Evolutionary conservation across 2,797 vertebrate genomes (phyloP).

Genomic region (Melopsittacus undulatus): DNA sequence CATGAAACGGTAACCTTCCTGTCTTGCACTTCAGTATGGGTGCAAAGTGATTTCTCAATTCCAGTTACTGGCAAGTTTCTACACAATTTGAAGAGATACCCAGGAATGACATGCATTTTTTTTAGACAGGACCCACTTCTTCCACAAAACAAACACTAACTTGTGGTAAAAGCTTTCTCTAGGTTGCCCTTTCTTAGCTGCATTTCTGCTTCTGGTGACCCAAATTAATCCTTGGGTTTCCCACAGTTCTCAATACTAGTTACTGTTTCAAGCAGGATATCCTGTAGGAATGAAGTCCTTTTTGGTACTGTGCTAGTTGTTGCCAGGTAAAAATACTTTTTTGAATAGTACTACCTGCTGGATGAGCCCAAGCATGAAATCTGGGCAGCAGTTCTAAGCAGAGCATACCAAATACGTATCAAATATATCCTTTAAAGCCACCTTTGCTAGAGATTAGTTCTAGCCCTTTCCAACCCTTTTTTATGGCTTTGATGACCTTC

Average conservation of each 20-base stretch:
- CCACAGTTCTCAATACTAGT: background rate
- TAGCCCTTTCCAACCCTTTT: background rate
- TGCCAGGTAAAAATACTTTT: background rate
- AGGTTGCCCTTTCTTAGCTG: background rate
- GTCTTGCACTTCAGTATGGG: background rate
- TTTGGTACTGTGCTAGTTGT: background rate
- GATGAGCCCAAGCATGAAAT: background rate
- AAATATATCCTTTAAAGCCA: background rate
- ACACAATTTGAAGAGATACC: background rate
- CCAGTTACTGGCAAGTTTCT: background rate
- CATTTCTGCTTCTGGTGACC: background rate
- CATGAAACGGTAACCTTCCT: background rate
- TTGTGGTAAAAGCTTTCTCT: background rate
- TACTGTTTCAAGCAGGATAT: background rate
- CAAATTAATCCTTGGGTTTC: background rate
- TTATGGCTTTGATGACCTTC: background rate
- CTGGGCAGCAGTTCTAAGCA: background rate
- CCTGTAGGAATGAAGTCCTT: background rate
- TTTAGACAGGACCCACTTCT: background rate
- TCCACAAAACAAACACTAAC: background rate
- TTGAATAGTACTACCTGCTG: background rate
- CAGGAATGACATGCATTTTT: background rate
- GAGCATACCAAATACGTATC: background rate
- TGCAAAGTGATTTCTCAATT: background rate
- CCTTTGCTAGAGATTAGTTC: background rate